Evolutionary conservation across 2,113 vertebrate species (phyloP), one percentile per base, ranked within the genome.

Genomic region (Rhombomys opimus): DNA sequence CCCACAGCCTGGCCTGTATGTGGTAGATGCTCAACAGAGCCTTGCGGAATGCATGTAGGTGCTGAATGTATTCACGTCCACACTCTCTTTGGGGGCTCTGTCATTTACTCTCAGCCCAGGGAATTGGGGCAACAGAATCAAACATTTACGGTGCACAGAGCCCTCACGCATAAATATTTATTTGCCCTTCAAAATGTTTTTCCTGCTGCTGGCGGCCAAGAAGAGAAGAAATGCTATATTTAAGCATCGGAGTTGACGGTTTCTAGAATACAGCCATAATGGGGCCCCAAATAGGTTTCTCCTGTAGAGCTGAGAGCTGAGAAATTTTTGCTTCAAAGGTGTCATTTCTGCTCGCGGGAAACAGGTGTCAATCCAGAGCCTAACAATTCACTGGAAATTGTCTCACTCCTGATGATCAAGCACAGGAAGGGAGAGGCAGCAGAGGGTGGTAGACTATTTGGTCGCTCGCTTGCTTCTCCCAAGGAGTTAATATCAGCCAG

Each of bases 111-210:
- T 87, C 75, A 90, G 93, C 87, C 84, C 90, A 81, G 97, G 96
- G 97, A 97, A 94, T 52, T 96, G 95, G 95, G 97, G 93, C 87
- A 91, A 97, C 87, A 91, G 89, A 96, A 94, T 95, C 96, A 96
- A 97, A 96, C 95, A 88, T 87, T 96, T 73, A 88, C 96, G 72
- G 80, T 90, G 92, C 86, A 81, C 88, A 91, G 90, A 89, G 88
- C 57, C 95, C 95, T 96, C 95, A 5, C 15, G 72, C 85, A 93
- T 97, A 97, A 95, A 97, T 96, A 97, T 97, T 97, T 97, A 98
- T 97, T 95, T 97, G 96, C 93, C 95, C 97, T 96, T 97, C 93
- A 96, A 93, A 96, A 95, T 93, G 92, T 97, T 96, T 97, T 90
- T 80, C 92, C 87, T 96, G 94, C 92, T 87, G 87, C 96, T 0